A percentile compares a stretch with the other conserved stretches of the same genome.
These are phyloP conservation scores for Yponomeuta evonymella DNA, from an alignment of 2,888 invertebrate species.

Conservation along the genomic window DNA sequence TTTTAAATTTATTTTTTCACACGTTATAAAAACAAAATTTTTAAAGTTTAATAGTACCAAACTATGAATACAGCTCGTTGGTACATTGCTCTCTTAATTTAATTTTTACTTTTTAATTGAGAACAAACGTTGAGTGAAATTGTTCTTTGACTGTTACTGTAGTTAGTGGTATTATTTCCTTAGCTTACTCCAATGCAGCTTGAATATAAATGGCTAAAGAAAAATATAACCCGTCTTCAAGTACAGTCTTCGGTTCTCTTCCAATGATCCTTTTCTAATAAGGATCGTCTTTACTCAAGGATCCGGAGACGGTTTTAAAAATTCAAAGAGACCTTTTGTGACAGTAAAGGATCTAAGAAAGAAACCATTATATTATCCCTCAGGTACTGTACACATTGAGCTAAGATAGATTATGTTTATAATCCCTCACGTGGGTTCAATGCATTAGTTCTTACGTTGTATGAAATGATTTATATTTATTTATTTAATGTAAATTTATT, in stretches of 20 bases:
- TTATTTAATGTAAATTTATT: no score
- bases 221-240: neutral
- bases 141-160: neutral
- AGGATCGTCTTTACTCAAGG: neutral
- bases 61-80: no score
- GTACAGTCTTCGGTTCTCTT: neutral
- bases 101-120: no score
- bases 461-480: no score
- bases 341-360: neutral
- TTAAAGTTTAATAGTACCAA: no score
- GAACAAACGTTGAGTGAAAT: no score
- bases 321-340: slow-evolving; percentile 3
- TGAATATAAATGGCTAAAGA: neutral
- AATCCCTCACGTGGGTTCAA: no score
- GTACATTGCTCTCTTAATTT: no score
- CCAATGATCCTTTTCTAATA: neutral
- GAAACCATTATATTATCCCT: neutral
- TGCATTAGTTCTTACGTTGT: no score
- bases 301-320: neutral
- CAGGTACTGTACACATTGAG: neutral
- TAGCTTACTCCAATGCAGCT: neutral
- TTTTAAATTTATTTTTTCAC: no score
- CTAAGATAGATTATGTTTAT: no score
- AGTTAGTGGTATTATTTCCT: neutral
- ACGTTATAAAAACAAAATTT: no score